Conservation (phyloP, 2,888 invertebrate species). For the Lithosia quadra region DNA sequence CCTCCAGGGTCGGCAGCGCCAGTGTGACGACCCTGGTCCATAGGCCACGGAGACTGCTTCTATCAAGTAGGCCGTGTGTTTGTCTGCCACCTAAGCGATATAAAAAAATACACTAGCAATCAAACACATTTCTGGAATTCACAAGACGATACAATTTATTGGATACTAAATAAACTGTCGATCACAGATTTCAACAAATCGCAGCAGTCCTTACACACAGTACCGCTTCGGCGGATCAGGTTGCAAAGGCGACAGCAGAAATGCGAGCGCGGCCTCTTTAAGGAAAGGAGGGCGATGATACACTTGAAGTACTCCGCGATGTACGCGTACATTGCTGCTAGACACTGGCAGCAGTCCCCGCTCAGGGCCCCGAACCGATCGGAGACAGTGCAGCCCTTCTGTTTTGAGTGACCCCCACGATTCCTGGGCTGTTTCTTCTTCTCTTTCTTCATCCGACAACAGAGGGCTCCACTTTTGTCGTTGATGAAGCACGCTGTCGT, state of each 20-base stretch:
- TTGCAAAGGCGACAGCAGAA: constrained; percentile 13
- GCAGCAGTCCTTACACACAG: constrained; percentile 6
- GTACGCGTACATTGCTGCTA: background rate
- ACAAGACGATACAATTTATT: constrained; percentile 10
- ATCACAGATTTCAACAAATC: background rate
- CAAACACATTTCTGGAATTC: background rate
- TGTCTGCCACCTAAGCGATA: no score
- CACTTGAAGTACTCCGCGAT: background rate
- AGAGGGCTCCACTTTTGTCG: background rate
- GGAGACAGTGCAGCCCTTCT: background rate
- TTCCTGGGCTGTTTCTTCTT: background rate
- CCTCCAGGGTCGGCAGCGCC: no score
- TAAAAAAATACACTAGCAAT: background rate
- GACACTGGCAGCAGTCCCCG: background rate
- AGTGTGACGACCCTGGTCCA: no score
- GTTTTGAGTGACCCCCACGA: background rate
- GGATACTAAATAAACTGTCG: background rate
- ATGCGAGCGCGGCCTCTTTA: background rate
- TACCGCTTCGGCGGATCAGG: background rate
- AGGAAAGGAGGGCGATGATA: background rate
- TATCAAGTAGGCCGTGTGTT: no score
- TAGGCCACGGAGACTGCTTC: no score
- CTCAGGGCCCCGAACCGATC: background rate
- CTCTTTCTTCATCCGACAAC: constrained; percentile 1
- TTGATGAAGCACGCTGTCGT: background rate